Evolutionary conservation across 2,797 vertebrate species (phyloP), one percentile per base, ranked within the genome.

Genomic region (Typhlichthys subterraneus): DNA sequence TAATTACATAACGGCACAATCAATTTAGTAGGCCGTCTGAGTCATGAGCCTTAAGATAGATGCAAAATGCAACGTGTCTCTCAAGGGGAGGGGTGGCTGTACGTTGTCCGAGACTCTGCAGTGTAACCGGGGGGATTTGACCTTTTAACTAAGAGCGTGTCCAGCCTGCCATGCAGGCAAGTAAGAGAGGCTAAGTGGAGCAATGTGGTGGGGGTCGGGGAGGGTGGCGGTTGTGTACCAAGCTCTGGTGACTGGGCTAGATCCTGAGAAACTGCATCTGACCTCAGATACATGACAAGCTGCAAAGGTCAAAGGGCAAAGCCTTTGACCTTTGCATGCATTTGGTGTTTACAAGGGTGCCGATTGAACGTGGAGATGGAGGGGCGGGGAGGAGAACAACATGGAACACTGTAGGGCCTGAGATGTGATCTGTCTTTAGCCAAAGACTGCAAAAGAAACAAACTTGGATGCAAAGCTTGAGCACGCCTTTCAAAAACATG

Each of bases 261-360:
- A 83, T 73, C 59, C 72, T 49, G 81, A 87, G 86, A 88, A 88
- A 85, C 78, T 80, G 77, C 88, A 86, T 84, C 83, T 86, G 85
- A 91, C 88, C 89, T 82, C 78, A 79, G 85, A 85, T 87, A 85
- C 81, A 73, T 81, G 78, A 79, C 76, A 73, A 73, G 76, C 73
- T 70, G 50, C 66, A 69, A 75, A 86, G 85, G 86, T 85, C 83
- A 87, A 73, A 88, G 87, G 79, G 78, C 82, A 75, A 63, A 45
- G 63, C n/a, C n/a, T n/a, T n/a, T n/a, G n/a, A n/a, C n/a, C n/a
- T n/a, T n/a, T n/a, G n/a, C 14, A 38, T 63, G 69, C 59, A 12
- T 4, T 29, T 14, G 59, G 63, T 82, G 77, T 86, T 85, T 79
- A 83, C 65, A 68, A 61, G 69, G 65, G 59, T 14, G 13, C 46